Evolutionary conservation across 2,797 vertebrate genomes (phyloP), one percentile per base, ranked within the genome.

Genomic region (Florisuga fusca): DNA sequence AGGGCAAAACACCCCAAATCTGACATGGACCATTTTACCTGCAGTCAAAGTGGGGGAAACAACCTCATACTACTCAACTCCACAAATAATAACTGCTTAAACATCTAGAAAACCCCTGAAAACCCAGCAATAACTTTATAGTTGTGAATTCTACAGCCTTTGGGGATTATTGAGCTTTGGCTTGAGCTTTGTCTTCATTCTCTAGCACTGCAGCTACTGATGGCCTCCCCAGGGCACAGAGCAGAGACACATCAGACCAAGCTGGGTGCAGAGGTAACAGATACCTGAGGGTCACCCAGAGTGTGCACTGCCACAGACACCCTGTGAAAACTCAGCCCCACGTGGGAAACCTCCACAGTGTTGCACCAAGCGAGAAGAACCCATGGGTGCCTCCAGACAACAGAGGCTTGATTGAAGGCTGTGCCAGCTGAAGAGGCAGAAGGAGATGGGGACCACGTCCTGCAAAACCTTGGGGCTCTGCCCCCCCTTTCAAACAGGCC

Each of bases 321-420:
- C 41, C 55, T 71, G 7, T 45, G 33, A 83, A 93, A 71, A 67
- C 64, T 83, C 53, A 93, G 31, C 10, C 53, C 10, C 59, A 23
- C 7, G 7, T 0, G 5, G 61, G 57, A 45, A 72, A 78, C 1
- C 7, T 36, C 55, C 71, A 54, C 5, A 36, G 59, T 48, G 36
- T 0, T 62, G 71, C 17, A 19, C 3, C 3, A 59, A 54, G 27
- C 6, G 7, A 73, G 48, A 9, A 57, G 7, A 12, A 45, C 12
- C 58, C 1, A 0, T 1, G 41, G 55, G 17, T 62, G 34, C 31
- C 26, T 77, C 50, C 59, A 55, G 48, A 62, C 13, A 31, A 51
- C 0, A n/a, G 0, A 15, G 4, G 76, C 51, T 76, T 59, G 34
- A 34, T 83, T 0, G 2, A 12, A 80, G 55, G 14, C 33, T 22